Evolutionary conservation across 2,113 vertebrate genomes (phyloP).

Genomic region (Rhinichthys klamathensis): DNA sequence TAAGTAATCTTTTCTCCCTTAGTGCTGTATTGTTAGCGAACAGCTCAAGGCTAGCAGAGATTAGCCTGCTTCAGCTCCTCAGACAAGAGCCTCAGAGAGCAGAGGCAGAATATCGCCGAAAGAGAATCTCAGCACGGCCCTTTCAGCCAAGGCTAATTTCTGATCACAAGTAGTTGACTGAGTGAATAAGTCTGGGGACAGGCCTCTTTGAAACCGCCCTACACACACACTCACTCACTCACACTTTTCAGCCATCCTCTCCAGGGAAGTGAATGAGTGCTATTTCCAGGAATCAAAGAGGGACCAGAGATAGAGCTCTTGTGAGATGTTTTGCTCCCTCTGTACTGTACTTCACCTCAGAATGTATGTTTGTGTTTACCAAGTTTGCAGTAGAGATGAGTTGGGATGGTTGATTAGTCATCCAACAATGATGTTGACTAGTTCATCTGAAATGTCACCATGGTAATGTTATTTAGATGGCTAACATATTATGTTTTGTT

Average conservation of each 20-base stretch:
- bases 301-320: slow-evolving; percentile 5
- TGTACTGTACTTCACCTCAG: slow-evolving; percentile 12
- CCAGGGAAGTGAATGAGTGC: not conserved
- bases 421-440: not conserved
- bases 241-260: slow-evolving; percentile 14
- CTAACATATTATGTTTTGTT: too few species aligned
- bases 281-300: slow-evolving; percentile 7
- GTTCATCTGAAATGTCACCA: not conserved
- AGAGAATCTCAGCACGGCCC: slow-evolving; percentile 2
- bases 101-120: not conserved
- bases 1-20: slow-evolving; percentile 37
- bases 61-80: slow-evolving; percentile 9
- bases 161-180: slow-evolving; percentile 16
- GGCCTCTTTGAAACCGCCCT: not conserved
- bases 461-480: not conserved
- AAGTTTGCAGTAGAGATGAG: not conserved
- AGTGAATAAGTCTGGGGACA: slow-evolving; percentile 9
- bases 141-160: slow-evolving; percentile 20
- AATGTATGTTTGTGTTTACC: not conserved
- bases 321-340: slow-evolving; percentile 5
- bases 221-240: not conserved
- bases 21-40: slow-evolving; percentile 8
- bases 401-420: not conserved
- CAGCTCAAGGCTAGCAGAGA: slow-evolving; percentile 32
- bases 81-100: slow-evolving; percentile 7